phyloP scores from a whole-genome alignment of 2,888 invertebrate genomes.

The Blastobasis adustella region DNA sequence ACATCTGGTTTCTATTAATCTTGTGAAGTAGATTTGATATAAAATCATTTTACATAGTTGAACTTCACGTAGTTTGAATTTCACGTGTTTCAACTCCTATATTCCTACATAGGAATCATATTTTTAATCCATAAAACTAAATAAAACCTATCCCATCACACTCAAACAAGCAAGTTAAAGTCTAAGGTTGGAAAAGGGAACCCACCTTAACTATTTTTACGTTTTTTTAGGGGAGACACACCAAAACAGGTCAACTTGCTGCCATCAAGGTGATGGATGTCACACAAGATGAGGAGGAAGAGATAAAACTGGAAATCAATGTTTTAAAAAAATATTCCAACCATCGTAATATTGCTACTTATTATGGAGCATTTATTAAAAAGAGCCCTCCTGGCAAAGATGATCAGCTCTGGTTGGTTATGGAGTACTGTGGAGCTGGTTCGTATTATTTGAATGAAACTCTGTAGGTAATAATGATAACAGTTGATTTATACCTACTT shows the following conservation, averaged over 20 bases:
- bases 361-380: conserved; percentile 99
- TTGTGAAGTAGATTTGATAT: neutral
- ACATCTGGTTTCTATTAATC: neutral
- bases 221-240: conserved; percentile 92
- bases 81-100: too few species aligned
- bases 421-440: conserved; percentile 99
- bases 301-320: conserved; percentile 99
- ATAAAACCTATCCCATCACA: too few species aligned
- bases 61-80: too few species aligned
- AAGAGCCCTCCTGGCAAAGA: conserved; percentile 99
- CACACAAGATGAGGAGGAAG: conserved; percentile 99
- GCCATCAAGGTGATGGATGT: conserved; percentile 99
- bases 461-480: too few species aligned
- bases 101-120: too few species aligned
- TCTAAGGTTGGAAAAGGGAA: too few species aligned
- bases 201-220: too few species aligned
- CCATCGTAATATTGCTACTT: conserved; percentile 99
- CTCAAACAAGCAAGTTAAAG: too few species aligned
- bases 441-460: neutral
- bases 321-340: conserved; percentile 99
- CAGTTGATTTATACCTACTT: too few species aligned
- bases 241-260: conserved; percentile 99
- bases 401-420: conserved; percentile 99
- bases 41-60: neutral
- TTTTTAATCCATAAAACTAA: too few species aligned